A percentile compares a stretch with the other conserved stretches of the same genome.
Evolutionary conservation across 1,140 invertebrate species (phyloP).

Genomic region (Globodera ellingtonae): DNA sequence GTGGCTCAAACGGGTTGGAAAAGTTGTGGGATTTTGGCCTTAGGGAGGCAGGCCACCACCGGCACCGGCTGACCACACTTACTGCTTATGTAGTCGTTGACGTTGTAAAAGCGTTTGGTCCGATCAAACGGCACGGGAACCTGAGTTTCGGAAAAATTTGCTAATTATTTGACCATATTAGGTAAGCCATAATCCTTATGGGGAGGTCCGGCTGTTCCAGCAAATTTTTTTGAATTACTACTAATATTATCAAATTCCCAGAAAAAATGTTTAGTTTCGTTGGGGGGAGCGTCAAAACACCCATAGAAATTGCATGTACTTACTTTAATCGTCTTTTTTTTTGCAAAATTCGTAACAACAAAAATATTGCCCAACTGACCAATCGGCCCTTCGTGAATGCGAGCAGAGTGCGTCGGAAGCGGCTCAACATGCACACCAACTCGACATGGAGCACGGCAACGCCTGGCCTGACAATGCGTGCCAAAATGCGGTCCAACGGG

Average conservation of each 20-base stretch:
- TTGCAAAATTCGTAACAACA: too few species aligned
- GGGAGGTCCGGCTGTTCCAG: too few species aligned
- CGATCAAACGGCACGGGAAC: constrained; percentile 24
- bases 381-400: not conserved
- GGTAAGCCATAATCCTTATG: too few species aligned
- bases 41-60: not conserved
- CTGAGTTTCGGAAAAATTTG: not conserved
- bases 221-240: too few species aligned
- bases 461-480: not conserved
- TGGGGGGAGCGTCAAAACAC: too few species aligned
- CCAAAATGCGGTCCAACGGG: not conserved
- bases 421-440: not conserved
- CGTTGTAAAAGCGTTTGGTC: constrained; percentile 27
- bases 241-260: too few species aligned
- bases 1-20: constrained; percentile 26
- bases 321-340: not conserved
- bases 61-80: constrained; percentile 1
- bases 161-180: too few species aligned
- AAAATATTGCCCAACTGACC: not conserved
- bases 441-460: not conserved
- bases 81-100: constrained; percentile 34
- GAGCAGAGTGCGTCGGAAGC: not conserved
- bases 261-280: too few species aligned
- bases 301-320: too few species aligned
- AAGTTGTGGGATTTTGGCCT: not conserved